Base-by-base conservation (phyloP, 2,113 vertebrate genomes). In the Phyllopteryx taeniolatus region DNA sequence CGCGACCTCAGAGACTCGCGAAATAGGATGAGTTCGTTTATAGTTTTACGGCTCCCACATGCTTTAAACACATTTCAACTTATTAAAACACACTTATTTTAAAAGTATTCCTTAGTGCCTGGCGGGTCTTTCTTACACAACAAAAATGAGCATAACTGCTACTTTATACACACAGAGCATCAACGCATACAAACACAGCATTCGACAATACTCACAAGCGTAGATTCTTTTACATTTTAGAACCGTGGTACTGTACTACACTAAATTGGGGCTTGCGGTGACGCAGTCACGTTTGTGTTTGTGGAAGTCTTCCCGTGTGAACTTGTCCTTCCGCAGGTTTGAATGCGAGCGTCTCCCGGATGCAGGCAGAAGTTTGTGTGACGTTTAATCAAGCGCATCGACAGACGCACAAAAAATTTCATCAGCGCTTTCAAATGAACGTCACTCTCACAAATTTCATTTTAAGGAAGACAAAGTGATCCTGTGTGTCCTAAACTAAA, bases 321-420 rank as follows among this genome's bases (percentile, higher is more conserved):
- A 51, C 9, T 7, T 60, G 56, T 39, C 31, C 39, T 31, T 67
- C 15, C 35, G 42, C 44, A n/a, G n/a, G 9, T 43, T 47, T 53
- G 27, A 61, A 51, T 67, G 0, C 43, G 68, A 5, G 46, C 5
- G 51, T 33, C 39, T 83, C 73, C 65, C n/a, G 19, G 67, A 51
- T 68, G 43, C 53, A 35, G 44, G 39, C 64, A 72, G 67, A n/a
- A 54, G 17, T 78, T 76, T 79, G n/a, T 75, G 72, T 51, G 46
- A 71, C 68, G 75, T 82, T 84, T 81, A 76, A 81, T 79, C 51
- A 79, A 44, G 69, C 5, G 22, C 62, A 72, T 5, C 19, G 54
- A 72, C 3, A 51, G 44, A 39, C 53, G 19, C 62, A 67, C 46
- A 43, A 44, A 70, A 57, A 76, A 66, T 64, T 49, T 22, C 1